phyloP scores from a whole-genome alignment of 2,797 vertebrate species.

The Cottoperca gobio region DNA sequence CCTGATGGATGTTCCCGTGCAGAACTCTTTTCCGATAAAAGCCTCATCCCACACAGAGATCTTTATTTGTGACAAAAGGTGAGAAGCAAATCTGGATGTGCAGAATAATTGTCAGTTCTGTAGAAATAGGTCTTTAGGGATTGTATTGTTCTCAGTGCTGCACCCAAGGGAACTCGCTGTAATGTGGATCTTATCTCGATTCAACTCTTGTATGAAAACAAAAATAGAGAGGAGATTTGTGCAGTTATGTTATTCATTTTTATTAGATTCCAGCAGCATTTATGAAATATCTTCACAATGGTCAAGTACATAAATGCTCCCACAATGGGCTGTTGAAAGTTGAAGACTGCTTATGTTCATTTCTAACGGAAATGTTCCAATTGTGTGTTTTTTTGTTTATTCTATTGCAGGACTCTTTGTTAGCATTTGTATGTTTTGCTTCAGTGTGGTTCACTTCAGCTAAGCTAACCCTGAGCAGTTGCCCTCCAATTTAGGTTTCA shows the following conservation, averaged over 20 bases:
- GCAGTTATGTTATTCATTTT: slow-evolving; percentile 26
- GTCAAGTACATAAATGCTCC: background rate
- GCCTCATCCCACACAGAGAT: slow-evolving; percentile 39
- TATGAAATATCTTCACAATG: slow-evolving; percentile 13
- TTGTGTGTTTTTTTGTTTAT: slow-evolving; percentile 7
- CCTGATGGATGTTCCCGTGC: slow-evolving; percentile 12
- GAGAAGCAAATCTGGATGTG: slow-evolving; percentile 28
- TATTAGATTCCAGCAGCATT: slow-evolving; percentile 6
- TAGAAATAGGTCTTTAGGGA: slow-evolving; percentile 44
- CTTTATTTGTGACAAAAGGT: slow-evolving; percentile 58
- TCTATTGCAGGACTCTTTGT: slow-evolving; percentile 1
- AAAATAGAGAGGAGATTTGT: slow-evolving; percentile 35
- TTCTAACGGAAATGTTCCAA: background rate
- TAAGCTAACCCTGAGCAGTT: slow-evolving; percentile 20
- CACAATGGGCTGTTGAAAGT: background rate
- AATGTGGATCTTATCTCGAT: slow-evolving; percentile 38
- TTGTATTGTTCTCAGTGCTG: slow-evolving; percentile 36
- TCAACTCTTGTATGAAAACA: slow-evolving; percentile 41
- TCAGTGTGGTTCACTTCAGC: slow-evolving; percentile 14
- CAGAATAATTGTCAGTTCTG: slow-evolving; percentile 39
- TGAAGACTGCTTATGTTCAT: background rate
- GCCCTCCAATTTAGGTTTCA: slow-evolving; percentile 45
- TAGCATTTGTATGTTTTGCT: background rate
- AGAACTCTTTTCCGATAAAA: slow-evolving; percentile 25
- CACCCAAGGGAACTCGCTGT: slow-evolving; percentile 34